Base-by-base conservation (phyloP, 2,113 vertebrate genomes). In the Orthonyx spaldingii region DNA sequence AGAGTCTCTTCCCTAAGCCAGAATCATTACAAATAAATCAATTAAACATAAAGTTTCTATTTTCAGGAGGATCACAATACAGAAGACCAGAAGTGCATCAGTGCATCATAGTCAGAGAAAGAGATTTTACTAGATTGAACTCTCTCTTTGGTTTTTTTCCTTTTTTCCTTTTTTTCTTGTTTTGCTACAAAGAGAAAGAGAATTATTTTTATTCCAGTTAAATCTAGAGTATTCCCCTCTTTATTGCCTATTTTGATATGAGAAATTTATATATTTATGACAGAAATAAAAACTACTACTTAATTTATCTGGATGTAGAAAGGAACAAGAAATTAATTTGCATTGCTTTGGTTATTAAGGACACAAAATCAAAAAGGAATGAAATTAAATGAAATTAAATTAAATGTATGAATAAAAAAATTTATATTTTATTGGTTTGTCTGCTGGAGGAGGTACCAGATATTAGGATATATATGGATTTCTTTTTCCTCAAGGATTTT, bases 1-100 rank as follows among this genome's bases (percentile, higher is more conserved):
- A 98, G 98, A 97, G 96, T 97, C 97, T 98, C 97, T 98, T 97
- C 97, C 97, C 97, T 90, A 90, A 97, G 98, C 96, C 96, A 97
- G 95, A 98, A 98, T 98, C 98, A 97, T 98, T 98, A 98, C 97
- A 98, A 98, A 99, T 99, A 98, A 98, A 99, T 99, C 98, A 98
- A 98, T 99, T 98, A 98, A 98, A 98, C 97, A 98, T 97, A 98
- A 98, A 98, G 97, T 98, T 98, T 97, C 98, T 98, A 98, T 98
- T 98, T 98, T 98, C 97, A 78, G 97, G 89, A 97, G 93, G 93
- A 96, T 97, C 97, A 90, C 77, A 78, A 94, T 81, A 95, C 90
- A 96, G 96, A 96, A 94, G 77, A 89, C 49, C 65, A 96, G 94
- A 95, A 97, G 95, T 98, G 96, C 89, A 97, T 98, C 97, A 97